Percentiles rank a stretch among this genome's conserved stretches.
Conservation (phyloP, 2,888 invertebrate genomes). For the Rhingia rostrata region DNA sequence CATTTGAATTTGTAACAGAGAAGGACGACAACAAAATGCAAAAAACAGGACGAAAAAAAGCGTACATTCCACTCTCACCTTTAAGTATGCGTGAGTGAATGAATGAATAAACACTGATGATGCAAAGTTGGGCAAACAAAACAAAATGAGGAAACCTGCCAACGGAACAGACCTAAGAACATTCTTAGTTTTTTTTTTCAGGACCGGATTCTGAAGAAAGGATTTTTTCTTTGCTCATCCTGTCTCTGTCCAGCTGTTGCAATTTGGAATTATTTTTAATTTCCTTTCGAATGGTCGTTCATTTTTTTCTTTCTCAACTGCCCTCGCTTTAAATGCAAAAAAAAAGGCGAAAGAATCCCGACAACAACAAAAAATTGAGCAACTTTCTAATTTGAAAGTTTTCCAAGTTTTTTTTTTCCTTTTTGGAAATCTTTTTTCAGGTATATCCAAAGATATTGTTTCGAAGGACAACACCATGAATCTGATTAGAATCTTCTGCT, state of each 20-base stretch:
- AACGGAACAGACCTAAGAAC: conserved; percentile 30
- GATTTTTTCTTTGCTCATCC: conserved; percentile 35
- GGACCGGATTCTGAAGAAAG: conserved; percentile 38
- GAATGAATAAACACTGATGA: conserved; percentile 49
- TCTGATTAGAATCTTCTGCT: conserved; percentile 66
- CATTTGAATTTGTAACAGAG: conserved; percentile 61
- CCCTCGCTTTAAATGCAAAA: background rate
- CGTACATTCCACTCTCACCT: conserved; percentile 24
- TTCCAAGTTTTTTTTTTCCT: conserved; percentile 25
- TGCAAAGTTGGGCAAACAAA: conserved; percentile 47
- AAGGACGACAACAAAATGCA: background rate
- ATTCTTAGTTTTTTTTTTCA: conserved; percentile 25
- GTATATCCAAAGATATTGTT: conserved; percentile 63
- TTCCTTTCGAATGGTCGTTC: conserved; percentile 66
- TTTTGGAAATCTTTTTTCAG: conserved; percentile 21
- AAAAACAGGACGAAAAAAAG: conserved; percentile 7
- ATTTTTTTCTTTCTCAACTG: conserved; percentile 25
- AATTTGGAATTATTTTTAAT: conserved; percentile 74
- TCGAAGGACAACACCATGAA: conserved; percentile 73
- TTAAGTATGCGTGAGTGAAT: conserved; percentile 62
- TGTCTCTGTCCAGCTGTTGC: conserved; percentile 67
- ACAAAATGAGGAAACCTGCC: conserved; percentile 3
- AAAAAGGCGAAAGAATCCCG: conserved; percentile 15
- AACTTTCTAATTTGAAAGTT: conserved; percentile 74
- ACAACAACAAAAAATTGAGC: conserved; percentile 32